Conservation (phyloP, 2,113 vertebrate genomes). For the Monarcha castaneiventris region DNA sequence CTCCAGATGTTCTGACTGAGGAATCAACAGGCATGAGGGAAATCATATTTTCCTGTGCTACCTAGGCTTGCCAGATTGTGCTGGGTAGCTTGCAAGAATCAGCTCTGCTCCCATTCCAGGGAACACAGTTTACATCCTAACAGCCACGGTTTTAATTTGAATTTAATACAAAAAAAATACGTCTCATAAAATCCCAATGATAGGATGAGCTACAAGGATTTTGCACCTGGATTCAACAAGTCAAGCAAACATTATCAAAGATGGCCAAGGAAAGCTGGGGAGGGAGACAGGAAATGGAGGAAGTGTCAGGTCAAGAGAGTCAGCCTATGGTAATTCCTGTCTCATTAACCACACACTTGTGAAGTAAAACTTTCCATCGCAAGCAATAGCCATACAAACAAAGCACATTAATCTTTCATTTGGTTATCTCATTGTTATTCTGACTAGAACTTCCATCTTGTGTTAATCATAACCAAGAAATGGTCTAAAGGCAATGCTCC, state of each 20-base stretch:
- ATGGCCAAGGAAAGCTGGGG: background rate
- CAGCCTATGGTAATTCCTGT: background rate
- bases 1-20: background rate
- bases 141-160: background rate
- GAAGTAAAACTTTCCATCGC: background rate
- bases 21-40: background rate
- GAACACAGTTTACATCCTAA: background rate
- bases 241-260: background rate
- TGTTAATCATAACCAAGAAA: background rate
- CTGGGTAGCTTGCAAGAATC: background rate
- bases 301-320: background rate
- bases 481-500: background rate
- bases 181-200: background rate
- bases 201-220: background rate
- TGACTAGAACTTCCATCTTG: background rate
- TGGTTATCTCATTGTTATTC: background rate
- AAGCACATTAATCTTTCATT: conserved; percentile 40
- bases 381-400: background rate
- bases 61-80: background rate
- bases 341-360: background rate
- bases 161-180: background rate
- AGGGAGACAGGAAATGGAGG: background rate
- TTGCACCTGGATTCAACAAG: background rate
- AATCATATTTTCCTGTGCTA: background rate
- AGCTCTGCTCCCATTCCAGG: background rate